Evolutionary conservation across 2,113 vertebrate species (phyloP).

Genomic region (Siphamia tubifer): DNA sequence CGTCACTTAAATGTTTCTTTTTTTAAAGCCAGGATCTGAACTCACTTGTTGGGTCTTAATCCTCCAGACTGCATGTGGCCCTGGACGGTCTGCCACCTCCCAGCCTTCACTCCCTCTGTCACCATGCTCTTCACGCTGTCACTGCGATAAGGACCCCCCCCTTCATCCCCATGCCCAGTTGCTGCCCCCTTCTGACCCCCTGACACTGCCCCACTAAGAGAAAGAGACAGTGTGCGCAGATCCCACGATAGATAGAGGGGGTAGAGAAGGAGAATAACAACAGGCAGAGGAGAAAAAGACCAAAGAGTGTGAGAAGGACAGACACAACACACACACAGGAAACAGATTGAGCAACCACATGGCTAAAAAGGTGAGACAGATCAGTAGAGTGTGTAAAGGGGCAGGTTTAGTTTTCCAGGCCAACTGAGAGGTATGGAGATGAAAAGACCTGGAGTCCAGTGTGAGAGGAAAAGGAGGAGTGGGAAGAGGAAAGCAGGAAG

Average conservation of each 20-base stretch:
- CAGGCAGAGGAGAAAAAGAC: slow-evolving; percentile 67
- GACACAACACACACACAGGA: slow-evolving; percentile 27
- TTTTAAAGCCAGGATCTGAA: slow-evolving; percentile 42
- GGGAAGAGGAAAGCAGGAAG: slow-evolving; percentile 22
- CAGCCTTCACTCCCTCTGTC: slow-evolving; percentile 84
- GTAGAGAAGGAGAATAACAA: slow-evolving; percentile 52
- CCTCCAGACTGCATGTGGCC: slow-evolving; percentile 94
- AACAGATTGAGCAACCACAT: slow-evolving; percentile 64
- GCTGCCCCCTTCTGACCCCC: slow-evolving; percentile 90
- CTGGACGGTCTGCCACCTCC: slow-evolving; percentile 96
- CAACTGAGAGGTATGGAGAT: slow-evolving; percentile 54
- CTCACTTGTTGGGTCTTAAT: slow-evolving; percentile 97
- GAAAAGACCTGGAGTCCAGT: slow-evolving; percentile 60
- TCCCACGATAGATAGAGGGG: slow-evolving; percentile 68
- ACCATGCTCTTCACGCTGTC: slow-evolving; percentile 92
- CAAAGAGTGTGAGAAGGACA: slow-evolving; percentile 58
- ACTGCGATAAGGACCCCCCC: slow-evolving; percentile 87
- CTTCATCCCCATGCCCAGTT: slow-evolving; percentile 82
- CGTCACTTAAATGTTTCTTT: background rate
- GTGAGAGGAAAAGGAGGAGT: slow-evolving; percentile 42
- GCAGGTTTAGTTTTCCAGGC: slow-evolving; percentile 56
- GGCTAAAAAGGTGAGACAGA: slow-evolving; percentile 55
- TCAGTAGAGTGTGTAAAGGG: slow-evolving; percentile 57
- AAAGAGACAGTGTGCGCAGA: slow-evolving; percentile 59
- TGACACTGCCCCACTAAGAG: slow-evolving; percentile 91